Conservation (phyloP, 2,113 vertebrate species). For the Philantomba maxwellii region DNA sequence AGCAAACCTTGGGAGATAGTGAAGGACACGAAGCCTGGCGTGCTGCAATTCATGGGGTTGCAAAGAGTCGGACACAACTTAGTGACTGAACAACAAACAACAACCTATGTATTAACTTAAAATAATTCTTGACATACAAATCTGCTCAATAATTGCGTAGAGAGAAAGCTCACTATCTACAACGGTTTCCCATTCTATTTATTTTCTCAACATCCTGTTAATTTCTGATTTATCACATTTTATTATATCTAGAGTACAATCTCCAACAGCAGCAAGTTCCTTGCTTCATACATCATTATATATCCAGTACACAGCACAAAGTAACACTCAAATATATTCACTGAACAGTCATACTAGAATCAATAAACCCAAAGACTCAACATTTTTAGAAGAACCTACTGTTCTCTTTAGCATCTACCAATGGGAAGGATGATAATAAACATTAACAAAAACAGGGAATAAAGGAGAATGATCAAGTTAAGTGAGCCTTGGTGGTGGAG, state of each 20-base stretch:
- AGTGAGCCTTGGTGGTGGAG: neutral
- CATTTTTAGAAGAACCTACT: neutral
- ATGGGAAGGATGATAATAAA: neutral
- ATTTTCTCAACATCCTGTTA: neutral
- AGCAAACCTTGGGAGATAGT: neutral
- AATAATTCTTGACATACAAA: neutral
- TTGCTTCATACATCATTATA: neutral
- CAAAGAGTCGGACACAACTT: neutral
- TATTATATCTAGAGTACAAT: slow-evolving; percentile 13
- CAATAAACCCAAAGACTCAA: neutral
- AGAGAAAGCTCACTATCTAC: neutral
- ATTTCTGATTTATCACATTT: neutral
- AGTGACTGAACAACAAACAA: neutral
- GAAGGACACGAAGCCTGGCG: neutral
- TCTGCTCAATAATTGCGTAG: neutral
- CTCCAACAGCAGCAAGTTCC: neutral
- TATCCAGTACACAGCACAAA: neutral
- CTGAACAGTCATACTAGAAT: neutral
- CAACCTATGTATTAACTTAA: neutral
- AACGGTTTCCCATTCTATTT: neutral
- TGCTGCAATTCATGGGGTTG: neutral
- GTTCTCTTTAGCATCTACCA: neutral
- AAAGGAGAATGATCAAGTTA: neutral
- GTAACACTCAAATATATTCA: slow-evolving; percentile 5
- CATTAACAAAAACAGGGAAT: neutral